phyloP scores from a whole-genome alignment of 2,797 vertebrate species.

The Onychomys arenicola region DNA sequence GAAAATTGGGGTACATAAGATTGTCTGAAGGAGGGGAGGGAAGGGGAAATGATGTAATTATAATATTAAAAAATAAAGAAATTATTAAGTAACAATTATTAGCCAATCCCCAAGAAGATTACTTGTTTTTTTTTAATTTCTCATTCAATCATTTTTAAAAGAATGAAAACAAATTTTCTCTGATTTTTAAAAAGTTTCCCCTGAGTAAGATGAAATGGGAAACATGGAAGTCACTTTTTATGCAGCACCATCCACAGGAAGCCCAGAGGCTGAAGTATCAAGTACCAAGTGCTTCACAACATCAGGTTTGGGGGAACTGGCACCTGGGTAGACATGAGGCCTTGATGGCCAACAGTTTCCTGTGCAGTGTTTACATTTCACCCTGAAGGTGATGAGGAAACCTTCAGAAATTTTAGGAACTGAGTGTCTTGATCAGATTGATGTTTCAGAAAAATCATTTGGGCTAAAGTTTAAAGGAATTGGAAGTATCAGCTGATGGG shows the following conservation, averaged over 20 bases:
- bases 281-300: background rate
- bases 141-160: background rate
- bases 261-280: background rate
- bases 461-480: background rate
- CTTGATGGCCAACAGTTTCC: background rate
- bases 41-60: background rate
- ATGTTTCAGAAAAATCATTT: slow-evolving; percentile 11
- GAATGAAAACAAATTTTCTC: background rate
- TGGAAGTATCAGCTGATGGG: background rate
- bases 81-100: background rate
- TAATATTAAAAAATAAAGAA: background rate
- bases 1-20: background rate
- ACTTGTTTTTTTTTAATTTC: slow-evolving; percentile 30
- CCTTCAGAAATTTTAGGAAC: slow-evolving; percentile 25
- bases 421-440: background rate
- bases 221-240: background rate
- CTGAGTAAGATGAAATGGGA: background rate
- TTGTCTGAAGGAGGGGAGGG: background rate
- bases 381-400: background rate
- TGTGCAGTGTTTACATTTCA: background rate
- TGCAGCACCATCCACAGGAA: background rate
- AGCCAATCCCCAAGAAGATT: background rate
- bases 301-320: background rate
- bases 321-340: background rate
- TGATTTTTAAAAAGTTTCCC: background rate